Evolutionary conservation across 2,113 vertebrate genomes (phyloP).

Genomic region (Phrynosoma platyrhinos): DNA sequence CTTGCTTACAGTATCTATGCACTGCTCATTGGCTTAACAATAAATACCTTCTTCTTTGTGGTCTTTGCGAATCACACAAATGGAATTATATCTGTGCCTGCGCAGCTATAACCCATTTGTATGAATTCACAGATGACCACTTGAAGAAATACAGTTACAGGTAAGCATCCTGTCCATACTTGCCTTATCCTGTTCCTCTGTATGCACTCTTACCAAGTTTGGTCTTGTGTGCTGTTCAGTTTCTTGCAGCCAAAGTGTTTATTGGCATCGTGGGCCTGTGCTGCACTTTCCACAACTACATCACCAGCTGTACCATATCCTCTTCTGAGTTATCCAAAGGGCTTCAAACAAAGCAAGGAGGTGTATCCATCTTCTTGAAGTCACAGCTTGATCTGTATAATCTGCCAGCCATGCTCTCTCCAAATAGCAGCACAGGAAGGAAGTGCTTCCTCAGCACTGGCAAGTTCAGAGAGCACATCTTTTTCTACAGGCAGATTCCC

Average conservation of each 20-base stretch:
- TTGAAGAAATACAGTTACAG: no score
- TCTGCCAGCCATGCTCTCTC: constrained; percentile 47
- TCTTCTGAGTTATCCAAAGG: constrained; percentile 55
- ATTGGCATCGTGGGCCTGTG: background rate
- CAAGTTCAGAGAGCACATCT: background rate
- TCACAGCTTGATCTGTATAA: constrained; percentile 20
- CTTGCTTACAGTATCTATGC: constrained; percentile 32
- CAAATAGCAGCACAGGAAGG: constrained; percentile 8
- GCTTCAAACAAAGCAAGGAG: constrained; percentile 50
- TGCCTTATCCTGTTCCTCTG: constrained; percentile 20
- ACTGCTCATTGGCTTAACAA: constrained; percentile 23
- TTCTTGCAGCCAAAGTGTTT: constrained; percentile 25
- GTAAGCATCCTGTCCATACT: no score
- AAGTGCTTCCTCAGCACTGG: background rate
- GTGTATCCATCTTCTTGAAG: constrained; percentile 61
- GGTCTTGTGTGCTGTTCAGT: constrained; percentile 27
- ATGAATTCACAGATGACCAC: no score
- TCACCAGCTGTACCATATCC: constrained; percentile 65
- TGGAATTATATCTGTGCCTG: no score
- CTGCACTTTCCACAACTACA: constrained; percentile 51
- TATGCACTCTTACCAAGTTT: constrained; percentile 35
- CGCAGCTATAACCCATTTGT: no score
- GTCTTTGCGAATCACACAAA: no score
- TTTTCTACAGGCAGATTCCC: constrained; percentile 22
- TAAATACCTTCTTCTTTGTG: no score